These are phyloP conservation scores for Macquaria ambigua DNA, from an alignment of 2,113 vertebrate species.

Conservation along the genomic window DNA sequence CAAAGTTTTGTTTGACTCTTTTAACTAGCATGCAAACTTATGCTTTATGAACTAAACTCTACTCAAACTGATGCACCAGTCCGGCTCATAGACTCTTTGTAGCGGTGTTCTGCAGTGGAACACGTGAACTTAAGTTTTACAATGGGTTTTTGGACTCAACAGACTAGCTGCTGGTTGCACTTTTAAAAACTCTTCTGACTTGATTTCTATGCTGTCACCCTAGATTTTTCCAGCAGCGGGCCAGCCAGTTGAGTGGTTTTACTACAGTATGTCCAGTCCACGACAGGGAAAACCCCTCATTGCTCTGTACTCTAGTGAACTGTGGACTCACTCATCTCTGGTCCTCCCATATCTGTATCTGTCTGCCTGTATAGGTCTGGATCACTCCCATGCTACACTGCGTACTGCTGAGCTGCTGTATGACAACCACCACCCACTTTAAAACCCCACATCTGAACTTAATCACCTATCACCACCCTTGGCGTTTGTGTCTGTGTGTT, in stretches of 20 bases:
- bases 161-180: neutral
- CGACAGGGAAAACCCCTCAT: conserved; percentile 43
- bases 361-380: neutral
- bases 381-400: conserved; percentile 5
- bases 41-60: neutral
- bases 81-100: conserved; percentile 2
- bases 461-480: neutral
- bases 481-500: conserved; percentile 7
- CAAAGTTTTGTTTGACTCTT: neutral
- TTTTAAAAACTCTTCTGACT: neutral
- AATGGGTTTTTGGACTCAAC: conserved; percentile 4
- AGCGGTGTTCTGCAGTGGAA: neutral
- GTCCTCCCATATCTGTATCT: conserved; percentile 24
- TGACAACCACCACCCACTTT: conserved; percentile 14
- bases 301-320: conserved; percentile 13
- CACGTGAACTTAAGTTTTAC: neutral
- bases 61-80: conserved; percentile 12
- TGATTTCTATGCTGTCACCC: conserved; percentile 12
- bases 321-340: conserved; percentile 20
- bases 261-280: conserved; percentile 20
- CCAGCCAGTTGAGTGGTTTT: conserved; percentile 44
- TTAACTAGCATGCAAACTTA: neutral
- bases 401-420: neutral
- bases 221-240: conserved; percentile 43
- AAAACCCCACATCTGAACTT: conserved; percentile 27